Conservation (phyloP, 2,888 invertebrate species). For the Cabera pusaria region DNA sequence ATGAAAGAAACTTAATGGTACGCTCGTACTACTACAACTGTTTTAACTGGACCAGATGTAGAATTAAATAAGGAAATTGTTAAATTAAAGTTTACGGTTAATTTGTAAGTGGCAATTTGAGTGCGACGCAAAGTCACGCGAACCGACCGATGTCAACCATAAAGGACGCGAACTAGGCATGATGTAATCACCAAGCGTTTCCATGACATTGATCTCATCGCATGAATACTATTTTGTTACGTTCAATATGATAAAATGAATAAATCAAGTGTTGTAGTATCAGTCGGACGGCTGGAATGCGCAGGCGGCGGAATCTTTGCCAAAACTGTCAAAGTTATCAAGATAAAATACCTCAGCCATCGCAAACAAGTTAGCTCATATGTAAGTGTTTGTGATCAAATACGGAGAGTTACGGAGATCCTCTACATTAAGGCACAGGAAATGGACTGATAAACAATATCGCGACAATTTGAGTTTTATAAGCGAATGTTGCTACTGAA, state of each 20-base stretch:
- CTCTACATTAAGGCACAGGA: constrained; percentile 14
- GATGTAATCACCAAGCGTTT: constrained; percentile 13
- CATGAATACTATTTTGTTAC: constrained; percentile 13
- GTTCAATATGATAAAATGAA: constrained; percentile 2
- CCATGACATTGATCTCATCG: constrained; percentile 15
- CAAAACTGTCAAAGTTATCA: constrained; percentile 35
- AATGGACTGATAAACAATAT: constrained; percentile 18
- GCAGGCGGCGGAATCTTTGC: constrained; percentile 29
- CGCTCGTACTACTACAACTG: constrained; percentile 2
- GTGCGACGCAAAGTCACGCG: constrained; percentile 16
- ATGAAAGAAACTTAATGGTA: constrained; percentile 23
- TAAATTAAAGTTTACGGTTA: constrained; percentile 2
- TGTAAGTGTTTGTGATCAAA: constrained; percentile 2
- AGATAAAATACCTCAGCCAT: constrained; percentile 21
- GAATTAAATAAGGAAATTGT: constrained; percentile 14
- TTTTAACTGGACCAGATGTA: not conserved
- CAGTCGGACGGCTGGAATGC: no score
- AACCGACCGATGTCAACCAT: constrained; percentile 22
- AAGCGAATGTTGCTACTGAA: no score
- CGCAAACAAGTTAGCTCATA: no score
- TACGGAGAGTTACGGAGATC: constrained; percentile 5
- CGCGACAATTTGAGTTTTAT: constrained; percentile 18
- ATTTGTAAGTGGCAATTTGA: constrained; percentile 21
- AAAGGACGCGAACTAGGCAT: constrained; percentile 21
- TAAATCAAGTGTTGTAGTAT: not conserved